phyloP scores from a whole-genome alignment of 2,888 invertebrate species.

The Drosophila multiciliata region DNA sequence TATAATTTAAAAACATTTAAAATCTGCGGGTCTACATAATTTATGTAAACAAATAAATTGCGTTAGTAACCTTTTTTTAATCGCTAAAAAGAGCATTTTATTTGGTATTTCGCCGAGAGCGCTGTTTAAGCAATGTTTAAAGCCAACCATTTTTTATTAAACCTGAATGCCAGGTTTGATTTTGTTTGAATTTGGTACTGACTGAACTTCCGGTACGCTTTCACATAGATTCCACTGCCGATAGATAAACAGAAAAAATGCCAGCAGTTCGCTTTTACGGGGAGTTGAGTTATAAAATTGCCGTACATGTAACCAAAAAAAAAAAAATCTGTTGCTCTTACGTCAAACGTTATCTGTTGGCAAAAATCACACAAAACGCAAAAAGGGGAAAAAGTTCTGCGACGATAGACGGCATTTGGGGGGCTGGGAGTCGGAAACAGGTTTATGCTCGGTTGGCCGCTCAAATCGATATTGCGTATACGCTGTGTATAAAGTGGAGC shows the following conservation, averaged over 20 bases:
- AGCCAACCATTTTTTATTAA: conserved; percentile 3
- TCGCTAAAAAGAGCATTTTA: background rate
- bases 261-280: conserved; percentile 30
- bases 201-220: conserved; percentile 42
- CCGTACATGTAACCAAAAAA: conserved; percentile 51
- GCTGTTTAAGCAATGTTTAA: background rate
- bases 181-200: conserved; percentile 33
- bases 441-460: conserved; percentile 34
- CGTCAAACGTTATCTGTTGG: conserved; percentile 72
- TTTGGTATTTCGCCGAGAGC: background rate
- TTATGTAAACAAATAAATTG: background rate
- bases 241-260: conserved; percentile 42
- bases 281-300: conserved; percentile 69
- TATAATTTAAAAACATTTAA: background rate
- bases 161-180: conserved; percentile 1
- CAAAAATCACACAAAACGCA: conserved; percentile 65
- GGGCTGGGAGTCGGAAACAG: conserved; percentile 14
- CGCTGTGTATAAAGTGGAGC: conserved; percentile 56
- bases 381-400: conserved; percentile 35
- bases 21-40: background rate
- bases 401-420: conserved; percentile 6
- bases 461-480: conserved; percentile 74
- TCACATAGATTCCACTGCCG: conserved; percentile 6
- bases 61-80: background rate
- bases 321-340: conserved; percentile 77